Evolutionary conservation across 2,797 vertebrate species (phyloP), one percentile per base, ranked within the genome.

Genomic region (Neomorphus geoffroyi): DNA sequence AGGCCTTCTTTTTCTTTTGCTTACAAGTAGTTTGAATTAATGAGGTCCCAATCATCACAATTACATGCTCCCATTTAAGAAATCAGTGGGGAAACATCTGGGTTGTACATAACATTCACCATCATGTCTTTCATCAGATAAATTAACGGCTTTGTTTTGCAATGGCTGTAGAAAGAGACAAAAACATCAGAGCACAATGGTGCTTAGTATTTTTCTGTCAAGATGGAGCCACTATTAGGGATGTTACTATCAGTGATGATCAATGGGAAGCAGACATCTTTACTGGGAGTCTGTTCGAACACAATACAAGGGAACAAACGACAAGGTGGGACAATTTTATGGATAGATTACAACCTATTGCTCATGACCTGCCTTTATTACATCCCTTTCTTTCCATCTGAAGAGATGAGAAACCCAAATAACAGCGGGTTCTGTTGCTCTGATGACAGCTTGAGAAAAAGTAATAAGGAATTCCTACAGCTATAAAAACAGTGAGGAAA

Each of bases 51-150:
- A 56, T 91, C 87, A 93, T 80, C 80, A 71, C 62, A 92, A 94
- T 92, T 88, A 90, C 46, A 54, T 80, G 65, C 75, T 90, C 74
- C 72, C 64, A 67, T 94, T 95, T 92, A 96, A 95, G 95, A 94
- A 96, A 96, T 97, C 96, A 92, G 92, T 28, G 61, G 78, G 93
- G 93, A 97, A 97, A 97, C 90, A 96, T 97, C 97, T 97, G 96
- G 92, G 95, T 94, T 82, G 62, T 70, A 70, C 56, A 35, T 66
- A 90, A 91, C 77, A 70, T 60, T 88, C 72, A 61, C 90, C 62
- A 70, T 80, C 67, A 77, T 45, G 70, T 96, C 96, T 97, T 96
- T 98, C 86, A 7, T 93, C 92, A 73, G 93, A 89, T 79, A 95
- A 97, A 97, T 93, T 92, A 95, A 90, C 45, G 95, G 88, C 94